Evolutionary conservation across 2,113 vertebrate genomes (phyloP).

Genomic region (Benthochromis sp.): DNA sequence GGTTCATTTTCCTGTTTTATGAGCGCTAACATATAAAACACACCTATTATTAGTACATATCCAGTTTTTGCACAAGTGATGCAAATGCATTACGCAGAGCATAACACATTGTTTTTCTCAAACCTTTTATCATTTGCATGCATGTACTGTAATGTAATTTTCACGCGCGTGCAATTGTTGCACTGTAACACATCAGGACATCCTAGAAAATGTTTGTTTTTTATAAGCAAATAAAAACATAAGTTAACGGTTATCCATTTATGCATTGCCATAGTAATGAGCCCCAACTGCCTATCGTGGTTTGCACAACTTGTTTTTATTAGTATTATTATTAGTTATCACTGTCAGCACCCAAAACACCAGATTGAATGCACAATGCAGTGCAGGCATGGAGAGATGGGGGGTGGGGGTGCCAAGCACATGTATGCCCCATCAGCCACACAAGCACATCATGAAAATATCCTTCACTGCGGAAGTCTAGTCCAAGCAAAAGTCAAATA

Average conservation of each 20-base stretch:
- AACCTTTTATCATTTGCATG: not conserved
- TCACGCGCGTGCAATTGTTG: not conserved
- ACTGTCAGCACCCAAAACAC: not conserved
- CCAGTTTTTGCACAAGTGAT: not conserved
- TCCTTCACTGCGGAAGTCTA: not conserved
- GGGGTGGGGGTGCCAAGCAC: conserved; percentile 39
- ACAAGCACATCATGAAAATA: conserved; percentile 2
- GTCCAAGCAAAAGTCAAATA: not conserved
- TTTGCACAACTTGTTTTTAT: not conserved
- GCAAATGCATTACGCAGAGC: not conserved
- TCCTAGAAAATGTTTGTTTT: not conserved
- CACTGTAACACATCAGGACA: not conserved
- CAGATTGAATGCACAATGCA: not conserved
- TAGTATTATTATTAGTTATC: not conserved
- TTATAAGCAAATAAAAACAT: not conserved
- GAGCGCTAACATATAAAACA: not conserved
- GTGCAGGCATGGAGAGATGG: not conserved
- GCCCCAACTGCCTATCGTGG: not conserved
- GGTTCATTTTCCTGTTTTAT: not conserved
- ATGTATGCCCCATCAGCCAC: conserved; percentile 31
- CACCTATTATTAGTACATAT: not conserved
- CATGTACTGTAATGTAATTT: not conserved
- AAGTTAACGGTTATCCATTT: not conserved
- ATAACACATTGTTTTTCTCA: not conserved
- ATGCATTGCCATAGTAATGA: not conserved